Base-by-base conservation (phyloP, 2,113 vertebrate species). In the Telmatochromis sp. region DNA sequence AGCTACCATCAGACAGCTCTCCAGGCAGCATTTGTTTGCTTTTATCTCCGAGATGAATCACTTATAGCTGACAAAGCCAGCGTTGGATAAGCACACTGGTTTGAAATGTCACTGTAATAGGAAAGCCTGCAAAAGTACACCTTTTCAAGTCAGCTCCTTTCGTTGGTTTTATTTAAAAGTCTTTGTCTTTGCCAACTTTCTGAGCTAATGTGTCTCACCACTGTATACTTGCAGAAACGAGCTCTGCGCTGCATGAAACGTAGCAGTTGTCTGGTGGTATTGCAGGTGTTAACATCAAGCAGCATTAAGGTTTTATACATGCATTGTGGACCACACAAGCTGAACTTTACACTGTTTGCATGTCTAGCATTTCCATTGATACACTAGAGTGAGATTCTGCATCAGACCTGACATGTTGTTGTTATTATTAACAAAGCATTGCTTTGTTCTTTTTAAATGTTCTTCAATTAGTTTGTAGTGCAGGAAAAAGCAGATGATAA, bases 41-140 rank as follows among this genome's bases (percentile, higher is more conserved):
- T 91, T 93, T 87, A 86, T 93, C 88, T 85, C 11, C 7, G 21
- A 87, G 86, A 94, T 89, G 80, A 93, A 92, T 91, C 88, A 47
- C 89, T 84, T 84, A 75, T 14, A 79, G 63, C 47, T 45, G 9
- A 49, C 70, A 78, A 49, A 78, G 15, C 15, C 70, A 26, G 58
- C 13, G 35, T 75, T 53, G 81, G 88, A 86, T 83, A 80, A 87
- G 81, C 26, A 65, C 79, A 75, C 21, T 84, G 81, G 80, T 89
- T 86, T 21, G 6, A 85, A 87, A 88, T 88, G 82, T 83, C 81
- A 86, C 49, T 65, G 11, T 89, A 82, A 73, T 51, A 78, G 73
- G 45, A 40, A 81, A n/a, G 53, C 17, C 68, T 35, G 6, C 49
- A 63, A 14, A 47, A 35, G 33, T 57, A 57, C 5, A 15, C 58